Evolutionary conservation across 2,797 vertebrate genomes (phyloP).

Genomic region (Centroberyx gerrardi): DNA sequence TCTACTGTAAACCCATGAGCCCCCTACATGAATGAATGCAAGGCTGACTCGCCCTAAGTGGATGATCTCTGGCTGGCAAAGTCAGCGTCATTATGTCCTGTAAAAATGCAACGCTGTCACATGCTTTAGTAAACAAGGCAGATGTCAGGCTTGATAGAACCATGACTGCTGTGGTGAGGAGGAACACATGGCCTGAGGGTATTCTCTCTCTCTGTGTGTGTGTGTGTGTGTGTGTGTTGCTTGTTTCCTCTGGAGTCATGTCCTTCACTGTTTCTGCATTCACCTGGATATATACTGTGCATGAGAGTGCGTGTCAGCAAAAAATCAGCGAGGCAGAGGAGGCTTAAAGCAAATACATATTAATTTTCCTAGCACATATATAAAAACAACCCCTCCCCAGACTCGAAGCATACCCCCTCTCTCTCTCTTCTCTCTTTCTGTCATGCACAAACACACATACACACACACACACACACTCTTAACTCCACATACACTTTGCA

Average conservation of each 20-base stretch:
- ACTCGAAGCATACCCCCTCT: constrained; percentile 37
- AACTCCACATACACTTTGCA: constrained; percentile 34
- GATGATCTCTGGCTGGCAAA: constrained; percentile 33
- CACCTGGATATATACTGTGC: constrained; percentile 72
- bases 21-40: constrained; percentile 9
- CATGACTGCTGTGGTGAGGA: constrained; percentile 52
- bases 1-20: neutral
- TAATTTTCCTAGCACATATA: constrained; percentile 67
- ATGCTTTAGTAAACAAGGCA: constrained; percentile 65
- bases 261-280: constrained; percentile 75
- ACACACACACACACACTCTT: constrained; percentile 4
- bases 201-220: constrained; percentile 30
- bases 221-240: constrained; percentile 37
- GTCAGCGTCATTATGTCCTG: constrained; percentile 52
- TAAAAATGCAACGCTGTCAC: constrained; percentile 58
- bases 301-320: constrained; percentile 69
- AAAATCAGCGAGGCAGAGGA: constrained; percentile 66
- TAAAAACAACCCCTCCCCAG: constrained; percentile 52
- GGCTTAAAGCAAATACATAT: constrained; percentile 79
- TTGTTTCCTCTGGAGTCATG: constrained; percentile 65
- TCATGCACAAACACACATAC: constrained; percentile 21
- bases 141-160: constrained; percentile 55
- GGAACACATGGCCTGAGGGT: constrained; percentile 64
- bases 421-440: constrained; percentile 22
- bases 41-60: constrained; percentile 31